Evolutionary conservation across 2,113 vertebrate species (phyloP), one percentile per base, ranked within the genome.

Genomic region (Eptatretus burgeri): DNA sequence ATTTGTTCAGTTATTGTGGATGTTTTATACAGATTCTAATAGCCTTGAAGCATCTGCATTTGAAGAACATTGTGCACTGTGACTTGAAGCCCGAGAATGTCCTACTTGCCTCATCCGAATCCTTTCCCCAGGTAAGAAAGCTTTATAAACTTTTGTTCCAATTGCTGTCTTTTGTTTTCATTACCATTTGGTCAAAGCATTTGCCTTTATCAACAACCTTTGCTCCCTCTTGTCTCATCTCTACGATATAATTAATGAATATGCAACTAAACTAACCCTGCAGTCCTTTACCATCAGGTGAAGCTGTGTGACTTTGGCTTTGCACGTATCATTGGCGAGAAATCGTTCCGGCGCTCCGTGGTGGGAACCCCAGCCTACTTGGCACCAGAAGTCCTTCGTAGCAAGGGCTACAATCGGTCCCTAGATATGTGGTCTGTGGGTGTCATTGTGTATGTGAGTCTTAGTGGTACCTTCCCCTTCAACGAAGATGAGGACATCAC

Each of bases 1-100:
- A 69, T 72, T 53, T 70, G 69, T 62, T 50, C 62, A 52, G 12
- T 69, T 13, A 68, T 71, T 69, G 51, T 60, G 64, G 67, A 7
- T 52, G 53, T 65, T 68, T 72, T 27, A 64, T 49, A 64, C 18
- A 56, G 53, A 56, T 56, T 16, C 53, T 56, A 16, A 18, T 18
- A 14, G 53, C 53, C 14, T 18, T 56, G 53, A 56, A 18, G 18
- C 53, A 56, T 7, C 53, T 56, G 53, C 53, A 56, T 18, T 56
- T 56, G 3, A 56, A 56, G 53, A 56, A 56, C 53, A 56, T 56
- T 18, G 53, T 56, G 14, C 53, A 56, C 53, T 56, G 53, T 56
- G 53, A 56, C 53, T 18, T 56, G 53, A 56, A 56, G 53, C 53
- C 53, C 18, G 53, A 56, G 53, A 56, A 56, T 56, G 53, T 56